Conservation (phyloP, 2,888 invertebrate species). For the Orthosia cruda region DNA sequence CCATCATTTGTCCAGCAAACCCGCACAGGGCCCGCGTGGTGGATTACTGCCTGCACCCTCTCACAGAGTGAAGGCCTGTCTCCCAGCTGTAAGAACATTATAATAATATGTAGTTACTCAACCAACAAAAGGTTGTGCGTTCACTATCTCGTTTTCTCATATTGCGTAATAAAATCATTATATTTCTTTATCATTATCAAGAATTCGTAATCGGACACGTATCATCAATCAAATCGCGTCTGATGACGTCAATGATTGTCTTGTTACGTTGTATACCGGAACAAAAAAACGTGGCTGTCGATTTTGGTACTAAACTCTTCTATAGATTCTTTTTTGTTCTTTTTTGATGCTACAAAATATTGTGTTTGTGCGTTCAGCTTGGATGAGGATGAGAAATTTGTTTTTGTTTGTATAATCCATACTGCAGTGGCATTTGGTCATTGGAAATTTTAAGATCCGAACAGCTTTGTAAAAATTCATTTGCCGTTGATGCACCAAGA, state of each 20-base stretch:
- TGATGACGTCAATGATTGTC: conserved; percentile 16
- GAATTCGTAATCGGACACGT: conserved; percentile 26
- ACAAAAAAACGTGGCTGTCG: background rate
- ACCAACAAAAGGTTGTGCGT: background rate
- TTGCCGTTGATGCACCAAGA: background rate
- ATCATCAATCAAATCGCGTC: conserved; percentile 21
- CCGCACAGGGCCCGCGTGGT: background rate
- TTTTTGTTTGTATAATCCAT: background rate
- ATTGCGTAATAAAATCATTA: conserved; percentile 13
- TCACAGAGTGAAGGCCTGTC: too few species aligned
- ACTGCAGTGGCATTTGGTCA: background rate
- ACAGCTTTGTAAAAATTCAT: background rate
- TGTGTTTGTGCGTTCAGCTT: too few species aligned
- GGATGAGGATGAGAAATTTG: background rate
- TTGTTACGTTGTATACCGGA: conserved; percentile 1
- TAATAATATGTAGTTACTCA: too few species aligned
- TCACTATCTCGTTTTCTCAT: conserved; percentile 19
- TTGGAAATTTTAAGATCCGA: background rate
- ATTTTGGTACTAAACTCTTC: background rate
- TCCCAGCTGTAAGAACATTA: background rate
- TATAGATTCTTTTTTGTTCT: background rate
- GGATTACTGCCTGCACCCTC: background rate
- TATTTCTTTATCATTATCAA: conserved; percentile 11
- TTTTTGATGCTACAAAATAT: conserved; percentile 3
- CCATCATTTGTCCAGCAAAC: background rate